Conservation (phyloP, 2,888 invertebrate genomes). For the Pandemis heparana region DNA sequence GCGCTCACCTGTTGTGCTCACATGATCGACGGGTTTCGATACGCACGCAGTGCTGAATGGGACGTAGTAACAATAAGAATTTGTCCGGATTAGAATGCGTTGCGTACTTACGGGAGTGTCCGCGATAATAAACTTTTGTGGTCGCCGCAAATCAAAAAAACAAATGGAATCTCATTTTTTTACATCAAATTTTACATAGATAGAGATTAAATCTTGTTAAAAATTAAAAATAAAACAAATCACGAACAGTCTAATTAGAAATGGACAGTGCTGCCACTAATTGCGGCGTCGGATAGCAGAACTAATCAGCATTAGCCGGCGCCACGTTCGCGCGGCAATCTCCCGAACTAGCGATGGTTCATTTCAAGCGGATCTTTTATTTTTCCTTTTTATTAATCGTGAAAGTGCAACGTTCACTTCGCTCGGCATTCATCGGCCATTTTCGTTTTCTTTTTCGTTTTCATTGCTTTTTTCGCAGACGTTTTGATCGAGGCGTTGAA, state of each 20-base stretch:
- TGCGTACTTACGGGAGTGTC: slow-evolving; percentile 12
- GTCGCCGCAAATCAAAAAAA: neutral
- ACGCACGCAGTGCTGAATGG: slow-evolving; percentile 52
- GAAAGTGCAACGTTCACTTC: slow-evolving; percentile 84
- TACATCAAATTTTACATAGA: neutral
- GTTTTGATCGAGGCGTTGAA: slow-evolving; percentile 75
- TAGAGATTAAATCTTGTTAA: neutral
- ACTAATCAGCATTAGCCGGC: slow-evolving; percentile 68
- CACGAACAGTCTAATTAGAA: slow-evolving; percentile 49
- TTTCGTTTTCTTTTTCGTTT: slow-evolving; percentile 80
- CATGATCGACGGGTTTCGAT: slow-evolving; percentile 79
- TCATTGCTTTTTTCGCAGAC: slow-evolving; percentile 74
- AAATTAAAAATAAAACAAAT: neutral
- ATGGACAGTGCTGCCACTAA: slow-evolving; percentile 64
- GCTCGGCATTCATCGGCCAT: slow-evolving; percentile 77
- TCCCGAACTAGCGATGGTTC: slow-evolving; percentile 76
- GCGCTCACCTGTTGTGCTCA: slow-evolving; percentile 81
- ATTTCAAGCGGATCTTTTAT: slow-evolving; percentile 72
- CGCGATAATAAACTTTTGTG: neutral
- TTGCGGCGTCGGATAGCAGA: slow-evolving; percentile 77
- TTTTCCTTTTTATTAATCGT: slow-evolving; percentile 79
- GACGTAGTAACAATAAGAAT: slow-evolving; percentile 38
- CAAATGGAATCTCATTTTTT: neutral
- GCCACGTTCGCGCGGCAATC: slow-evolving; percentile 59
- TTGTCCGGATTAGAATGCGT: neutral